Base-by-base conservation (phyloP, 2,797 vertebrate genomes). In the Arnoldichthys spilopterus region DNA sequence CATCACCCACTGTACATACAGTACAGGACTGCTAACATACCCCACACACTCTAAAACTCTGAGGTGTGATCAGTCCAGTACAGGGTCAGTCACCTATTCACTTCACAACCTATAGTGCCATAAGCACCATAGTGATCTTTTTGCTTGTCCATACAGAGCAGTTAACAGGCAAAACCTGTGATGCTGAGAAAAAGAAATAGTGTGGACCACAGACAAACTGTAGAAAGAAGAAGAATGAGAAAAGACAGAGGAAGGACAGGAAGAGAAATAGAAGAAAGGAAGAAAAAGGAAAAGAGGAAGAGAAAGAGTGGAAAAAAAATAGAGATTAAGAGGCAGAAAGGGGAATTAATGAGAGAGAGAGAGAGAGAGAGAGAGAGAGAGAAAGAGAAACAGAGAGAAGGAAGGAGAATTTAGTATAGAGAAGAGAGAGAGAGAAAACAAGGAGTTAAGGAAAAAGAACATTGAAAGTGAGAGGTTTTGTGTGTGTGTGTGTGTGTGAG, bases 321-420 rank as follows among this genome's bases (percentile, higher is more conserved):
- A 24, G 32, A 22, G 24, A 40, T 30, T 37, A 7, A 74, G 37
- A 59, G 53, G 9, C 12, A 72, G 34, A 53, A 8, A 9, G 28
- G 71, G 47, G 58, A 53, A 73, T 73, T 79, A 72, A 73, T 64
- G 6, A 62, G 12, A 32, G 34, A 28, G 54, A 62, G 32, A 68
- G 80, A 68, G n/a, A 54, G 5, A 63, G 18, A 64, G 6, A 26
- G 54, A 64, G 2, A 15, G 34, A 74, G 12, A 32, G 2, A 45
- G 3, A 62, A 5, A 62, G 0, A 47, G 40, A 74, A 12, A 61
- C 1, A 63, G 20, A 45, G 0, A 61, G 8, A 26, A 15, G 45
- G 22, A 45, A 16, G 34, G 28, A 9, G 18, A 51, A 30, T n/a
- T n/a, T n/a, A n/a, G n/a, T n/a, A n/a, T n/a, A n/a, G n/a, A n/a